Evolutionary conservation across 2,113 vertebrate genomes (phyloP), one percentile per base, ranked within the genome.

Genomic region (Chaetura pelagica): DNA sequence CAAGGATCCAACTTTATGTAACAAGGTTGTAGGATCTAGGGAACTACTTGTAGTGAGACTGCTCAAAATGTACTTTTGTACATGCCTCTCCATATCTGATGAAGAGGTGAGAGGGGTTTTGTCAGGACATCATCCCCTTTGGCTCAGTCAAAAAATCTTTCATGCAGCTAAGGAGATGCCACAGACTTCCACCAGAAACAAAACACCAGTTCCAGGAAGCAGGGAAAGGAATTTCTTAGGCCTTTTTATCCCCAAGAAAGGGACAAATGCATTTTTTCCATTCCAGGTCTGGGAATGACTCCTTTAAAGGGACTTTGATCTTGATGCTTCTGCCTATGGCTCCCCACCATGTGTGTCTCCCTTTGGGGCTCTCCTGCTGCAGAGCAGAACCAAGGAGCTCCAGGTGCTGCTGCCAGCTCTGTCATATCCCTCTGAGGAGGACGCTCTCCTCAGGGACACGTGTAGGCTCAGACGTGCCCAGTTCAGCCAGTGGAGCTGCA

Each of bases 11-110:
- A 15, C 66, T 27, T 46, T 40, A 17, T 42, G 12, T 14, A 24
- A 34, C 40, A 48, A 42, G 29, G n/a, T 40, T 40, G 27, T 8
- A 78, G 40, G 10, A 20, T 7, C 40, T 40, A 23, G 61, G 79
- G 59, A 78, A 35, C 40, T 38, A 8, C 34, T 62, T 62, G 7
- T 20, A 57, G 34, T 34, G 58, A 62, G 40, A 67, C 8, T 32
- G 61, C 29, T 79, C 44, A 51, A 29, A 68, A 57, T 2, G 32
- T 44, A 22, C 74, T 62, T 84, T 22, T 26, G 30, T 42, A 42
- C 49, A n/a, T 0, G 0, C 63, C 74, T 68, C 32, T 26, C 17
- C 30, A 4, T 6, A 61, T 4, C 64, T 32, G n/a, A 40, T 7
- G 40, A 42, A 49, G 0, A 2, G n/a, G 14, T 22, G 30, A 61